phyloP scores from a whole-genome alignment of 2,797 vertebrate species.

The Sciurus vulgaris region DNA sequence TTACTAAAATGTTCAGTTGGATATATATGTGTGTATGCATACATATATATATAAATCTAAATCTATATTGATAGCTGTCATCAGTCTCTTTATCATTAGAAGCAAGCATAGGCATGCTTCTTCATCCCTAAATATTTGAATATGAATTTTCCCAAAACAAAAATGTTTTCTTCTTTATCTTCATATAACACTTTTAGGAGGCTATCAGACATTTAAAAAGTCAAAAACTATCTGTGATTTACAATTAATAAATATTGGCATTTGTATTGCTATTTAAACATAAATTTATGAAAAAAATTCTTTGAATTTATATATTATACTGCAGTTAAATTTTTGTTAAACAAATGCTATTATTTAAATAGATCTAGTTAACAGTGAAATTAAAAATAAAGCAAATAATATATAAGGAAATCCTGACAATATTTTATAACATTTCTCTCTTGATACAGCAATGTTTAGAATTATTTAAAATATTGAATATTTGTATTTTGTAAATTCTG shows the following conservation, averaged over 20 bases:
- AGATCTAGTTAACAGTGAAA: background rate
- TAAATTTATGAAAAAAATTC: background rate
- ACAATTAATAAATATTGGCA: background rate
- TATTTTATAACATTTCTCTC: background rate
- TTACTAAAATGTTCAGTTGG: background rate
- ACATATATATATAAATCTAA: background rate
- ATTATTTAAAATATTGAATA: background rate
- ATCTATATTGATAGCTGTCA: background rate
- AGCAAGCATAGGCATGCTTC: background rate
- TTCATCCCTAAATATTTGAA: background rate
- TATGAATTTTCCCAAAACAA: background rate
- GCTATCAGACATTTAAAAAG: background rate
- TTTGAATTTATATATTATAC: slow-evolving; percentile 14
- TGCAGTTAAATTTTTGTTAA: background rate
- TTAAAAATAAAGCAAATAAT: background rate
- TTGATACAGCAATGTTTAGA: background rate
- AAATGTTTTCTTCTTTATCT: background rate
- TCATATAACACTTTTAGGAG: background rate
- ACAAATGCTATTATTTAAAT: background rate
- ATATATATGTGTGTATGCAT: background rate
- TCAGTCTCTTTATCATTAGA: background rate
- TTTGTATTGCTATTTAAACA: background rate
- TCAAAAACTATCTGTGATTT: background rate
- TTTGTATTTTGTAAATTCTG: background rate
- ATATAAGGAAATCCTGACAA: background rate